Percentiles rank a stretch among this genome's conserved stretches.
These are phyloP conservation scores for Parapsyche elsis DNA, from an alignment of 1,140 invertebrate genomes.

Conservation along the genomic window DNA sequence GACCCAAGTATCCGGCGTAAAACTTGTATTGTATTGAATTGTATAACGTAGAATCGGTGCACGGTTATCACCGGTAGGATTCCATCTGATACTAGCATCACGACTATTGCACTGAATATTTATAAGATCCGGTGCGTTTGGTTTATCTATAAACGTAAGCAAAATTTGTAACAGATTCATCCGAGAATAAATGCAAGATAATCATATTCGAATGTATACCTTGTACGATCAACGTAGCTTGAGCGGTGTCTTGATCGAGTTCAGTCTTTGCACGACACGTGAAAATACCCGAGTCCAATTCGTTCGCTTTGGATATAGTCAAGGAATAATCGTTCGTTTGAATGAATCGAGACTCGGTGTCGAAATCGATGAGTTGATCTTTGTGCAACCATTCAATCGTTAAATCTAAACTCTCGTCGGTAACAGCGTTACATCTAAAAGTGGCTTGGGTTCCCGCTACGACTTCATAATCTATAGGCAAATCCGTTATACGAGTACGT, in stretches of 20 bases:
- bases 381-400: conserved; percentile 91
- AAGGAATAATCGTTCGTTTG: conserved; percentile 90
- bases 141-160: conserved; percentile 76
- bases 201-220: conserved; percentile 64
- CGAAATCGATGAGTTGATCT: conserved; percentile 87
- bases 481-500: conserved; percentile 85
- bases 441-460: conserved; percentile 89
- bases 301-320: conserved; percentile 92
- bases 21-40: conserved; percentile 95
- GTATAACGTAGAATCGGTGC: conserved; percentile 92
- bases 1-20: conserved; percentile 94
- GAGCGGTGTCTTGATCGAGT: conserved; percentile 84
- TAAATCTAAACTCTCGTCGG: conserved; percentile 82
- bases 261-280: conserved; percentile 95
- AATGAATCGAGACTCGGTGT: conserved; percentile 84
- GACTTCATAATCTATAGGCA: conserved; percentile 91
- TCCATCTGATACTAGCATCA: conserved; percentile 85
- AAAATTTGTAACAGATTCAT: neutral
- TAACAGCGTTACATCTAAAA: conserved; percentile 92
- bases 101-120: conserved; percentile 75
- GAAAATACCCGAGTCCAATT: conserved; percentile 94
- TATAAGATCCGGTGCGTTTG: conserved; percentile 84
- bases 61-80: conserved; percentile 91
- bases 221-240: conserved; percentile 93
- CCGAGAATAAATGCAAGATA: conserved; percentile 26